Evolutionary conservation across 2,888 invertebrate species (phyloP), one percentile per base, ranked within the genome.

Genomic region (Taphrorychus bicolor): DNA sequence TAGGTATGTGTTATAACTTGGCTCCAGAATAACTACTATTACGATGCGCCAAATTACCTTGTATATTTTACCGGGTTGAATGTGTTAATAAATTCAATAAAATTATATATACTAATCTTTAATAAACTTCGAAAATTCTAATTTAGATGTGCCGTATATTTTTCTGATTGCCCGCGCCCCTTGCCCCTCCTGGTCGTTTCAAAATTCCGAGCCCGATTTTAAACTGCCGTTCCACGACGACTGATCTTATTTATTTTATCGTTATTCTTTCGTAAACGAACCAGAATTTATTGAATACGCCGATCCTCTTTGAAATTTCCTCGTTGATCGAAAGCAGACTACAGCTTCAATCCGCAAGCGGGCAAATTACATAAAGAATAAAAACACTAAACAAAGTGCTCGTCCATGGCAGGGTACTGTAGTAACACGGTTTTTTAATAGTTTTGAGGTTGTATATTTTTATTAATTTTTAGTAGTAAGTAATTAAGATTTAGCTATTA

Each of bases 221-320:
- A 63, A 59, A 59, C 64, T 69, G 64, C 54, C 45, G 24, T 54
- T 21, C n/a, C n/a, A 59, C 64, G 64, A 59, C 60, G 69, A 69
- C 56, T 64, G 69, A 69, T 69, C 56, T 59, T 69, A 69, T 69
- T 69, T 69, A 69, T 69, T 59, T 59, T 56, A 53, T 41, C 45
- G 48, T 68, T 61, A 60, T 21, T 66, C 51, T 66, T 48, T 49
- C 14, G 48, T 68, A 62, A 62, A 63, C 59, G 42, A 32, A 23
- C 32, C 16, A 41, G 52, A 63, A 63, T 63, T 67, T 67, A 62
- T 67, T 52, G 57, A 60, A 60, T 60, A 57, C 45, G 49, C 48
- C 22, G 16, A 23, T n/a, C 49, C 14, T 45, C 42, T 61, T 53
- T 23, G 21, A 53, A 53, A 42, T 60, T 18, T 40, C 40, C 7